A percentile compares a stretch with the other conserved stretches of the same genome.
Evolutionary conservation across 2,888 invertebrate species (phyloP).

Genomic region (Drosophila niveifrons): DNA sequence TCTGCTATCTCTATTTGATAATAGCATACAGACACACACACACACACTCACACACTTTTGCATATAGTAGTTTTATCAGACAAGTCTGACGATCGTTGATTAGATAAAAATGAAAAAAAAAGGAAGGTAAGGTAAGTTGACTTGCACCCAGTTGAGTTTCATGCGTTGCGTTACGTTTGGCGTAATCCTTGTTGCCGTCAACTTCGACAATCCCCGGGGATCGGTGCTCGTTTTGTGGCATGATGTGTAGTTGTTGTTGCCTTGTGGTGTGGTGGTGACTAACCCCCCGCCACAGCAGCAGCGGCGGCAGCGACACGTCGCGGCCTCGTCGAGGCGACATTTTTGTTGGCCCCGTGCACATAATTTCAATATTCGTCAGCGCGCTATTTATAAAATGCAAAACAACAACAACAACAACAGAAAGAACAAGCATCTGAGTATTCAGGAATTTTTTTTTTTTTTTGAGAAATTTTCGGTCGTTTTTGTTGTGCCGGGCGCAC

Average conservation of each 20-base stretch:
- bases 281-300: conserved; percentile 20
- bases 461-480: conserved; percentile 52
- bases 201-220: conserved; percentile 7
- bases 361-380: conserved; percentile 82
- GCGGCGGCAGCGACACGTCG: conserved; percentile 7
- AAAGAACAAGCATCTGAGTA: conserved; percentile 55
- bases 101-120: conserved; percentile 39
- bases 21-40: conserved; percentile 21
- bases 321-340: conserved; percentile 77
- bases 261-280: conserved; percentile 37
- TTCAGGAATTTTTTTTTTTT: conserved; percentile 65
- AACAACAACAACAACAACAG: conserved; percentile 40
- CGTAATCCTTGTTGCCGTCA: conserved; percentile 39
- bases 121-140: conserved; percentile 27
- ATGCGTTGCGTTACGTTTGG: not conserved
- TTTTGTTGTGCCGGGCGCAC: conserved; percentile 70
- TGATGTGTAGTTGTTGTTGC: not conserved
- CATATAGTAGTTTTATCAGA: conserved; percentile 47
- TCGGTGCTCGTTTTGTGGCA: not conserved
- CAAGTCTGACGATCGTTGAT: conserved; percentile 49
- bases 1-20: conserved; percentile 55
- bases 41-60: conserved; percentile 4
- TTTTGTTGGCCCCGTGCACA: conserved; percentile 78
- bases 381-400: conserved; percentile 76
- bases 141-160: conserved; percentile 24